Evolutionary conservation across 1,140 invertebrate species (phyloP).

Genomic region (Drosophila repleta): DNA sequence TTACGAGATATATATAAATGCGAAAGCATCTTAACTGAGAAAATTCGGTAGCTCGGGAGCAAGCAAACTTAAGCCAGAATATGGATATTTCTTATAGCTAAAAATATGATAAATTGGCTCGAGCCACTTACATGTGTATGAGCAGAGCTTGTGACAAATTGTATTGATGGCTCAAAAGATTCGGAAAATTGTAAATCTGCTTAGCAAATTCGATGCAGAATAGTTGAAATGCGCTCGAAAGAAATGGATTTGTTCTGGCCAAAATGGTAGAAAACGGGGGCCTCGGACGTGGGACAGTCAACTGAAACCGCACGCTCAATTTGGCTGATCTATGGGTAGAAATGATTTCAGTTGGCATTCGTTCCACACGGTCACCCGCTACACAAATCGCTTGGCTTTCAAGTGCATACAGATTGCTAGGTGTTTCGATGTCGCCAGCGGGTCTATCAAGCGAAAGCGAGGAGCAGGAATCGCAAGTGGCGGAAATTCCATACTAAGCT

Average conservation of each 20-base stretch:
- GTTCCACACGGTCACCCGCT: conserved; percentile 7
- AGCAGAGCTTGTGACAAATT: too few species aligned
- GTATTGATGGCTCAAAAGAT: too few species aligned
- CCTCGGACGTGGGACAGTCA: background rate
- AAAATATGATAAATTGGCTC: too few species aligned
- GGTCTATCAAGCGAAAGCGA: background rate
- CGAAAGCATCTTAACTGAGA: too few species aligned
- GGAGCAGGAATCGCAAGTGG: background rate
- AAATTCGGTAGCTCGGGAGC: too few species aligned
- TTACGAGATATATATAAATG: too few species aligned
- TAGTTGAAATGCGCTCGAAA: background rate
- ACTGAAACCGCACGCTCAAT: conserved; percentile 21
- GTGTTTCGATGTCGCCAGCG: conserved; percentile 15
- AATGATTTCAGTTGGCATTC: conserved; percentile 17
- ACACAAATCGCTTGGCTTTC: conserved; percentile 44
- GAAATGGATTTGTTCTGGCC: background rate
- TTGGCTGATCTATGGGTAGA: conserved; percentile 24
- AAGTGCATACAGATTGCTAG: conserved; percentile 39
- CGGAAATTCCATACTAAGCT: conserved; percentile 10
- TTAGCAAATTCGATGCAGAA: background rate
- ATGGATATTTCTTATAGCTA: too few species aligned
- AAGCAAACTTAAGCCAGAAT: too few species aligned
- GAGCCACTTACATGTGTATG: too few species aligned
- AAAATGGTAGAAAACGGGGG: background rate
- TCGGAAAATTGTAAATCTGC: background rate